Conservation (phyloP, 2,113 vertebrate genomes). For the Ciconia maguari region DNA sequence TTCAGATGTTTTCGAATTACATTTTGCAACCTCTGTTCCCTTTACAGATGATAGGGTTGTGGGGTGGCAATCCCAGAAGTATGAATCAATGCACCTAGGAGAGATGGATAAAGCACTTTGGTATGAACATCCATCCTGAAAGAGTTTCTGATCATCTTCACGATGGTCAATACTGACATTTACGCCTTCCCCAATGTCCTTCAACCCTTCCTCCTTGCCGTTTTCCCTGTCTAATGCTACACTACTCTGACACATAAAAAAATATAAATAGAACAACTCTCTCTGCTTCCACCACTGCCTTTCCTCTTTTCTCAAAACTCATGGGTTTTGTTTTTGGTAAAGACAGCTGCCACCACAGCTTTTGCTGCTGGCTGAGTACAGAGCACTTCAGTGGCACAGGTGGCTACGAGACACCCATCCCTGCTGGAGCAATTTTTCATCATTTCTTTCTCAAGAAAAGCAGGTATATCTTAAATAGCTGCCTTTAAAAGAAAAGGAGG, state of each 20-base stretch:
- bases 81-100: not conserved
- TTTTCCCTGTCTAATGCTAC: not conserved
- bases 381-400: not conserved
- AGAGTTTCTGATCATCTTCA: not conserved
- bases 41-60: not conserved
- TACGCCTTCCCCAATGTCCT: not conserved
- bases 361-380: not conserved
- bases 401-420: not conserved
- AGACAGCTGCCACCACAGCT: not conserved
- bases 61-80: not conserved
- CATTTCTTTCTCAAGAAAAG: not conserved
- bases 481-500: not conserved
- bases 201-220: not conserved
- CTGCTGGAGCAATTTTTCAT: not conserved
- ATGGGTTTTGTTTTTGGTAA: accelerated
- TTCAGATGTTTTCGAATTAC: not conserved
- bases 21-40: not conserved
- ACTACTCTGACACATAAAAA: not conserved
- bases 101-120: not conserved
- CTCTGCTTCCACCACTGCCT: not conserved
- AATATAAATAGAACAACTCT: not conserved
- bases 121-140: not conserved
- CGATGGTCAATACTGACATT: not conserved
- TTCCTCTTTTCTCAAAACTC: not conserved
- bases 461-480: not conserved